phyloP scores from a whole-genome alignment of 2,113 vertebrate genomes.

The Brienomyrus longianalis region DNA sequence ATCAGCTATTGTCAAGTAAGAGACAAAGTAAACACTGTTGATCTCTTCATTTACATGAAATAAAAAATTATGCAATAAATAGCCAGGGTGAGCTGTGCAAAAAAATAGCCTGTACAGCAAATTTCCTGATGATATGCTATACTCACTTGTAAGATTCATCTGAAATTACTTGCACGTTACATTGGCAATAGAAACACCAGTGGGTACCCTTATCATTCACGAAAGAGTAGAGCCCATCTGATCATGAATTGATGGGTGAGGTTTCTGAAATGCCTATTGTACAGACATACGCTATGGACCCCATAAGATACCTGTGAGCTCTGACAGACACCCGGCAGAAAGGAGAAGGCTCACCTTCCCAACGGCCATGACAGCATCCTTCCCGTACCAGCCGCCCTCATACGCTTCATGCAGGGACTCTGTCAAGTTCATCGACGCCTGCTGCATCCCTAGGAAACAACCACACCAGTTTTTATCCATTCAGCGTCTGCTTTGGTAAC shows the following conservation, averaged over 20 bases:
- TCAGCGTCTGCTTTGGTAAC: neutral
- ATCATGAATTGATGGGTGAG: neutral
- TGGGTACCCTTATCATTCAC: neutral
- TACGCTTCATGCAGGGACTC: conserved; percentile 98
- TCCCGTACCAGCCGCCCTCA: conserved; percentile 91
- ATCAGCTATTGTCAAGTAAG: neutral
- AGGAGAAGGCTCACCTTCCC: conserved; percentile 70
- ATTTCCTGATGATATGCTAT: neutral
- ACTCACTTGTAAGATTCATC: neutral
- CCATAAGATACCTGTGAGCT: neutral
- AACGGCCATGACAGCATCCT: conserved; percentile 85
- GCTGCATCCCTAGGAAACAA: conserved; percentile 79
- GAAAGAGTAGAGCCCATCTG: no score
- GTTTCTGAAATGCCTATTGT: neutral
- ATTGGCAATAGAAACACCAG: neutral
- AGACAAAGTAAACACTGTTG: neutral
- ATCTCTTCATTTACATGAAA: neutral
- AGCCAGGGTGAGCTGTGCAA: neutral
- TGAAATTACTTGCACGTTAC: no score
- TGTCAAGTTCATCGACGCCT: conserved; percentile 91
- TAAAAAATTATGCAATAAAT: neutral
- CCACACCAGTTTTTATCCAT: neutral
- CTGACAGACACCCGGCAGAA: neutral
- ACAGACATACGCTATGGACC: neutral
- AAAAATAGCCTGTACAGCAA: neutral